Conservation (phyloP, 1,140 invertebrate species). For the Temnothorax nylanderi region DNA sequence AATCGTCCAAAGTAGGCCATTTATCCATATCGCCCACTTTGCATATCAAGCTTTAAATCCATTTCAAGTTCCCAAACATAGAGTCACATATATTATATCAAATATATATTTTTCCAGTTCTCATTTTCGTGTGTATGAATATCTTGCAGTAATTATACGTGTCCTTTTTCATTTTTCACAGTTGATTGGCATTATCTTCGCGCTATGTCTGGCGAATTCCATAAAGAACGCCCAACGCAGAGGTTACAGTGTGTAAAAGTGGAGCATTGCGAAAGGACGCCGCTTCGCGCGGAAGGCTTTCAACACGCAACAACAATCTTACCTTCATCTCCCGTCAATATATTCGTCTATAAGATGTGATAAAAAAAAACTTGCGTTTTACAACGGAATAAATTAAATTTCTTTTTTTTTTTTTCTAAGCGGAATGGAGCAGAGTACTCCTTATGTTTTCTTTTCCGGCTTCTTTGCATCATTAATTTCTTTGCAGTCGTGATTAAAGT, state of each 20-base stretch:
- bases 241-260: conserved; percentile 79
- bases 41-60: background rate
- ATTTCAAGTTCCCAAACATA: background rate
- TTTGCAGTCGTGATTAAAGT: background rate
- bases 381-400: conserved; percentile 32
- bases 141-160: background rate
- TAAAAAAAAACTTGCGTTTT: conserved; percentile 17
- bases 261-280: background rate
- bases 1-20: background rate
- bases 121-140: background rate
- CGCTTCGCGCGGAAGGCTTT: background rate
- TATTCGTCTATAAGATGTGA: conserved; percentile 25
- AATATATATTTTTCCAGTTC: background rate
- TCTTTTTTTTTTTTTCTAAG: conserved; percentile 14
- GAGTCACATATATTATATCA: background rate
- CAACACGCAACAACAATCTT: conserved; percentile 45
- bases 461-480: background rate
- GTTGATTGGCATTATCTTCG: conserved; percentile 94
- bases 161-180: conserved; percentile 78
- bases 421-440: background rate
- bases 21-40: too few species aligned
- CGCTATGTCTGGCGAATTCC: conserved; percentile 92
- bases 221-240: conserved; percentile 89
- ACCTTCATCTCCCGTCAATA: conserved; percentile 35
- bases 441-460: background rate